Conservation (phyloP, 1,140 invertebrate genomes). For the Antheraea mylitta region DNA sequence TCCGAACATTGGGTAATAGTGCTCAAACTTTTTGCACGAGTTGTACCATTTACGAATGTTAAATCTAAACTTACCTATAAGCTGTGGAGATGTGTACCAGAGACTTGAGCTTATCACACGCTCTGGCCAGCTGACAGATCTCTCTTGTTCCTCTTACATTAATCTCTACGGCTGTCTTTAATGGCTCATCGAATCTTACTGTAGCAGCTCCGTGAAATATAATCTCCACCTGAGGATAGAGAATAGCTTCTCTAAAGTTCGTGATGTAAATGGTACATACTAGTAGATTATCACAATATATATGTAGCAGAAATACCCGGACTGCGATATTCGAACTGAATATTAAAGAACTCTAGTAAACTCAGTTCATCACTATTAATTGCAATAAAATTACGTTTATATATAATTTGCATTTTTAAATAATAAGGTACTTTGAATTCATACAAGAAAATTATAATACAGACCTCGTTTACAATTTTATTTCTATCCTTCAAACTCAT, state of each 20-base stretch:
- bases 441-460: not conserved
- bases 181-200: constrained; percentile 83
- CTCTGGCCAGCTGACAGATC: constrained; percentile 67
- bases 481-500: constrained; percentile 85
- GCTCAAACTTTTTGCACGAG: too few species aligned
- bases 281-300: too few species aligned
- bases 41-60: not conserved
- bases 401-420: too few species aligned
- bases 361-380: too few species aligned
- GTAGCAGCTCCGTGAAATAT: constrained; percentile 85
- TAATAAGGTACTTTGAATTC: not conserved
- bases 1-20: too few species aligned
- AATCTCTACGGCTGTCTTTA: constrained; percentile 81
- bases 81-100: constrained; percentile 86
- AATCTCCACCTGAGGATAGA: constrained; percentile 71
- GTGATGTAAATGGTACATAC: too few species aligned
- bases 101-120: constrained; percentile 61
- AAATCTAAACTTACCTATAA: constrained; percentile 59
- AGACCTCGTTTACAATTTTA: constrained; percentile 85
- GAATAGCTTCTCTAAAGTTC: too few species aligned
- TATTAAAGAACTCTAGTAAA: too few species aligned
- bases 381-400: too few species aligned
- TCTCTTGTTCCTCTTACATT: constrained; percentile 84
- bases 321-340: too few species aligned
- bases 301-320: too few species aligned